Evolutionary conservation across 1,140 invertebrate species (phyloP).

Genomic region (Brachionus koreanus): DNA sequence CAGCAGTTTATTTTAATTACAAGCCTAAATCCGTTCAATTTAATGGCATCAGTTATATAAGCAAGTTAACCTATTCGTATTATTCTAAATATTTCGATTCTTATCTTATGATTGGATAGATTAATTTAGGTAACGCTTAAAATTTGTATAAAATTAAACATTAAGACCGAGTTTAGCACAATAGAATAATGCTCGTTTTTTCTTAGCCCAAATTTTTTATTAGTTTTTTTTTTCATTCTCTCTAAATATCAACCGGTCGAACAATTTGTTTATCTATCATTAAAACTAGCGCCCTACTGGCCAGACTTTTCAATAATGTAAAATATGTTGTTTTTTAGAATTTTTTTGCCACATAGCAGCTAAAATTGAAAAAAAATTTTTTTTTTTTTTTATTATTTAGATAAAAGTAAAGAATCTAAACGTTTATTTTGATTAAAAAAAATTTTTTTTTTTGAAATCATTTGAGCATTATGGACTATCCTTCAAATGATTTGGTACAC

Average conservation of each 20-base stretch:
- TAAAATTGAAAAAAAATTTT: background rate
- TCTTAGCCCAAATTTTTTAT: background rate
- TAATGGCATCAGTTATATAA: slow-evolving; percentile 22
- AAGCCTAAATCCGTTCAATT: background rate
- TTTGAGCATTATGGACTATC: background rate
- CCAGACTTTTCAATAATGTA: background rate
- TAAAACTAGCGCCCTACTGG: background rate
- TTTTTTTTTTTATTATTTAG: background rate
- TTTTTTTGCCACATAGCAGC: background rate
- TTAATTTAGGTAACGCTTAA: slow-evolving; percentile 19
- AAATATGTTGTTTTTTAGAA: background rate
- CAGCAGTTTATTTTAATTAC: background rate
- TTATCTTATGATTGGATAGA: slow-evolving; percentile 9
- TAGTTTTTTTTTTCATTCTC: background rate
- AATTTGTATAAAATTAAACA: slow-evolving; percentile 34
- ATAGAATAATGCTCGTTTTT: slow-evolving; percentile 1
- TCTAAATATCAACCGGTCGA: background rate
- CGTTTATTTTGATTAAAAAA: background rate
- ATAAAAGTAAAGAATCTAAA: slow-evolving; percentile 34
- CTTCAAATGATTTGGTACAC: background rate
- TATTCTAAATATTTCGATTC: background rate
- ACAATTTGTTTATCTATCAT: slow-evolving; percentile 33
- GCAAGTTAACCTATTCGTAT: background rate
- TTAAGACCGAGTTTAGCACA: background rate
- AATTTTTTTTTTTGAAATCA: background rate